Evolutionary conservation across 2,797 vertebrate species (phyloP), one percentile per base, ranked within the genome.

Genomic region (Pyrocephalus nanus): DNA sequence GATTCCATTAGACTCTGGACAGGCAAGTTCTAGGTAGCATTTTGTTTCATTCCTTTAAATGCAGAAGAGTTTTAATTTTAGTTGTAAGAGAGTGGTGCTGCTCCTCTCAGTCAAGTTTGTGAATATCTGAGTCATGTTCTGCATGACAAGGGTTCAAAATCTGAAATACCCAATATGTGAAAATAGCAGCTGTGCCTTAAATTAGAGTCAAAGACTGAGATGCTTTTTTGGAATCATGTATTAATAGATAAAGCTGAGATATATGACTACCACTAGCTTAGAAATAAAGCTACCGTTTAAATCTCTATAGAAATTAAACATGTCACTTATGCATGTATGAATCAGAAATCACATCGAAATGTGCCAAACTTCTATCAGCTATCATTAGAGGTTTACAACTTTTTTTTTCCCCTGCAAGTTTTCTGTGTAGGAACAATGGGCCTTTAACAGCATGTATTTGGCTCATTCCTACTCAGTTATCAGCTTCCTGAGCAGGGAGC

Each of bases 161-260:
- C 80, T n/a, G 25, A 90, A 85, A 26, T 79, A 71, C 20, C 58
- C 83, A 73, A 42, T 61, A 40, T 18, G 53, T 80, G 69, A 93
- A 96, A 96, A 95, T 90, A 92, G 78, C 71, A 87, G 32, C 34
- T 4, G 4, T 94, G 34, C 45, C 81, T 93, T 83, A 89, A 91
- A 71, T 87, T 91, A 92, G 47, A 69, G 53, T 29, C 38, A 69
- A 90, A 92, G 54, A 32, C 22, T 64, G 53, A 32, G 55, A 47
- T 65, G 74, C 47, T 88, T 67, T 90, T 90, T 48, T 94, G 45
- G 55, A 87, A 85, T 27, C 25, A 51, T 40, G 7, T 82, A 80
- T 93, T 91, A 86, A 89, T 93, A 92, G 72, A 76, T 71, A 79
- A 81, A 88, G 15, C 67, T 87, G 83, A 76, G 61, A 87, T 65